These are phyloP conservation scores for Elmis aenea DNA, from an alignment of 2,888 invertebrate genomes.

Conservation along the genomic window DNA sequence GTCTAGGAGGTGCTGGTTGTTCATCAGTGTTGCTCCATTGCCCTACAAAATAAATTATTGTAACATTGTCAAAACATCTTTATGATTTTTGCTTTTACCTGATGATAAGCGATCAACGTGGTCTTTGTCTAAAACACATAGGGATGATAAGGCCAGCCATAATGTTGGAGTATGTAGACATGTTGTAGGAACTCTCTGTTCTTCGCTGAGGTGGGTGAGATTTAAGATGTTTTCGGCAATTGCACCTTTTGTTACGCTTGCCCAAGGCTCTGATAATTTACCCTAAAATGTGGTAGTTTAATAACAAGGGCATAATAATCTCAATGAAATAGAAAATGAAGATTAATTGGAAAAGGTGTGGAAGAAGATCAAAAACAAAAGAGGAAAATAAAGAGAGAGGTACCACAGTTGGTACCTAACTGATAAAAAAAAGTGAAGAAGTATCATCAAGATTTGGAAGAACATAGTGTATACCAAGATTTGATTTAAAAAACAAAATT, in stretches of 20 bases:
- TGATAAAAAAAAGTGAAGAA: too few relatives aligned
- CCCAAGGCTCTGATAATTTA: slow-evolving; percentile 81
- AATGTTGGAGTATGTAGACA: slow-evolving; percentile 80
- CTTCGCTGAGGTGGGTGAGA: slow-evolving; percentile 74
- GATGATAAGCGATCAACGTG: slow-evolving; percentile 79
- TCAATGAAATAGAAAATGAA: too few relatives aligned
- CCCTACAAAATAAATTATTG: slow-evolving; percentile 55
- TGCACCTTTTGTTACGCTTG: slow-evolving; percentile 78
- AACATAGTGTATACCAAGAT: too few relatives aligned
- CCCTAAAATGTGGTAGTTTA: too few relatives aligned
- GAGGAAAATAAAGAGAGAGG: too few relatives aligned
- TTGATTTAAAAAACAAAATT: too few relatives aligned
- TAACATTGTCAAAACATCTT: neutral
- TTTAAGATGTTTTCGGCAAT: slow-evolving; percentile 82
- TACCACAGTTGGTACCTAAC: too few relatives aligned
- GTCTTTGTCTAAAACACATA: slow-evolving; percentile 88
- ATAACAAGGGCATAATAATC: slow-evolving; percentile 6
- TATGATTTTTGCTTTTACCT: slow-evolving; percentile 26
- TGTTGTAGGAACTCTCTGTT: slow-evolving; percentile 65
- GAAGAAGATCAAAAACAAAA: too few relatives aligned
- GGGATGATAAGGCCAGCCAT: slow-evolving; percentile 89
- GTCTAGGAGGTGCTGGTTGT: slow-evolving; percentile 58
- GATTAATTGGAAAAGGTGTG: too few relatives aligned
- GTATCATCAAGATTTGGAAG: too few relatives aligned
- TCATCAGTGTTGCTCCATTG: slow-evolving; percentile 69